Evolutionary conservation across 2,888 invertebrate species (phyloP).

Genomic region (Pristionchus entomophagus): DNA sequence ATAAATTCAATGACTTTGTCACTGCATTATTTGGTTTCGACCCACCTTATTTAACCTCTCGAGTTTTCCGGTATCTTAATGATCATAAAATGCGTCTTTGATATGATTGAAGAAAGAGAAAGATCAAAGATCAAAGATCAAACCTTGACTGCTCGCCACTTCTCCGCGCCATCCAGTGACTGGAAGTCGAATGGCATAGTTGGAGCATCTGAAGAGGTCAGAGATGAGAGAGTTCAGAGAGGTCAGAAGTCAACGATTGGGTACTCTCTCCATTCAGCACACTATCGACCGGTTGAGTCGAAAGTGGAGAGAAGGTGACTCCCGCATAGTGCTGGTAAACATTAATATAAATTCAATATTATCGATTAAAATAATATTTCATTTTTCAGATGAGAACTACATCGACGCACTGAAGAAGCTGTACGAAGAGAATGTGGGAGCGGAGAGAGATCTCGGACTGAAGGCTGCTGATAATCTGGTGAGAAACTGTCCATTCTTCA

Average conservation of each 20-base stretch:
- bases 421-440: conserved; percentile 72
- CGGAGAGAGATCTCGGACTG: conserved; percentile 70
- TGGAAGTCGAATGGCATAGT: conserved; percentile 31
- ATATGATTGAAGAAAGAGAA: neutral
- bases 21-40: no score
- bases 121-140: neutral
- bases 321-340: no score
- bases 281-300: no score
- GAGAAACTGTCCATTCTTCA: neutral
- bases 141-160: conserved; percentile 45
- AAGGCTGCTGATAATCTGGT: conserved; percentile 70
- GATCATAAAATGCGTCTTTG: neutral
- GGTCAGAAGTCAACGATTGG: neutral
- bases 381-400: conserved; percentile 69
- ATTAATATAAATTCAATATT: no score
- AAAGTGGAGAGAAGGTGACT: no score
- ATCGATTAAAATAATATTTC: neutral
- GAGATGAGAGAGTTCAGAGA: no score
- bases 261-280: no score
- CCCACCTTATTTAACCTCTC: no score
- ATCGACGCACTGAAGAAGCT: conserved; percentile 69
- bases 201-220: neutral
- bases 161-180: conserved; percentile 21
- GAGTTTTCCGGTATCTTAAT: no score
- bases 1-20: no score